Evolutionary conservation across 1,140 invertebrate species (phyloP), one percentile per base, ranked within the genome.

Genomic region (Bombus affinis): DNA sequence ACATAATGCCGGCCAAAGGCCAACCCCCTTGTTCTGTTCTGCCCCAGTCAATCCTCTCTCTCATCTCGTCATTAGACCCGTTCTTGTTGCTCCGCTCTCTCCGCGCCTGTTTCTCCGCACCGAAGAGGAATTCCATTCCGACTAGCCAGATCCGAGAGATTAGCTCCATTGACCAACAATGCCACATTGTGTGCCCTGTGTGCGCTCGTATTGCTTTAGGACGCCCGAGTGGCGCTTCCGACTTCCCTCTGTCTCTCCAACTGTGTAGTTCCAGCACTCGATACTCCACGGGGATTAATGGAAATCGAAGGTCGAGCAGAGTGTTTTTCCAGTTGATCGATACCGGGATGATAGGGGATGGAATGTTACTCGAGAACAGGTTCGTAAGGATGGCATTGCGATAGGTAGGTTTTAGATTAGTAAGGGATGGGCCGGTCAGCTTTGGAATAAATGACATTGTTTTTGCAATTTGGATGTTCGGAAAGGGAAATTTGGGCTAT

Each of bases 141-240:
- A 83, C 37, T 79, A 42, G 75, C 28, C 80, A 80, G 72, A 75
- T 91, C 82, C 88, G 68, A 81, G 88, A 91, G 89, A 92, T 92
- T 92, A 91, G 87, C 86, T 90, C 71, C 82, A 90, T 92, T 88
- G 92, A 91, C 85, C 87, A 88, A 92, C 91, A 89, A 89, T 88
- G 57, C 90, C 75, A 83, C 85, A 73, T 84, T 87, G 83, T 89
- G 77, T 47, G n/a, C 37, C 13, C 39, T 32, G 57, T 37, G 42
- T 72, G 77, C 57, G 44, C 74, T 68, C 68, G 42, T 39, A 59
- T 76, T 73, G 78, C 62, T 86, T 89, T 71, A 59, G 70, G 47
- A 76, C 62, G 59, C 44, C 62, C 37, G 25, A 74, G 37, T n/a
- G 39, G n/a, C n/a, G 22, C 47, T 47, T 22, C 47, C 65, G 47